A percentile compares a stretch with the other conserved stretches of the same genome.
These are phyloP conservation scores for Pachypeltis micranthus DNA, from an alignment of 1,140 invertebrate genomes.

Conservation along the genomic window DNA sequence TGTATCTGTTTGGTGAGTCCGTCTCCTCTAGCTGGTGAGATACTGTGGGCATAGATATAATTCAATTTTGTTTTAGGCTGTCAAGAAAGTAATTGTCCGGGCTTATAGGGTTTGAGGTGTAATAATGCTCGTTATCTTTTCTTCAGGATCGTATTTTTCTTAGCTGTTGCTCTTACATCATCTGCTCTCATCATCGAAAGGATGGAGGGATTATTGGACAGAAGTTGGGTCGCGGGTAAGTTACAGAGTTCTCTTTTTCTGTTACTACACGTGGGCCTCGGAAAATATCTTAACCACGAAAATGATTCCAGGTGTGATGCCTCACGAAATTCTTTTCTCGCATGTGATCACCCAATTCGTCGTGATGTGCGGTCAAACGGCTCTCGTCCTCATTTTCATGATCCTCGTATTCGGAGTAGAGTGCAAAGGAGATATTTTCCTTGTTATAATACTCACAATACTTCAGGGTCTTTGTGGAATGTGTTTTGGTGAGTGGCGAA, in stretches of 20 bases:
- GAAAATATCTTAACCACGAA: too few relatives aligned
- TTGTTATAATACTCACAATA: conserved; percentile 63
- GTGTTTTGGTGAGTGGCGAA: conserved; percentile 59
- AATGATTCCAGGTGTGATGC: conserved; percentile 40
- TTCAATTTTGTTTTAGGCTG: too few relatives aligned
- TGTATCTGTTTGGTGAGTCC: too few relatives aligned
- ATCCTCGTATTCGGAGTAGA: conserved; percentile 74
- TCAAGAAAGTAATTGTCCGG: too few relatives aligned
- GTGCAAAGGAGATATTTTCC: conserved; percentile 59
- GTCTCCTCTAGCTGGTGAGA: too few relatives aligned
- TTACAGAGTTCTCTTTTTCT: too few relatives aligned
- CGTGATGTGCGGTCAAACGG: conserved; percentile 73
- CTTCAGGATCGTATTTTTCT: conserved; percentile 82
- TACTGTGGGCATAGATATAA: too few relatives aligned
- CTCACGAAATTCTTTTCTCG: conserved; percentile 62
- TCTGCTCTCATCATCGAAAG: conserved; percentile 81
- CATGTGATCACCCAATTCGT: conserved; percentile 79
- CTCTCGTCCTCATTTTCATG: conserved; percentile 66
- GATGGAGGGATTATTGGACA: conserved; percentile 74
- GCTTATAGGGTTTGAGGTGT: too few relatives aligned
- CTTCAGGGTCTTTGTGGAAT: conserved; percentile 83
- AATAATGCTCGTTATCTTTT: too few relatives aligned
- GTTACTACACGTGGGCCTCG: too few relatives aligned
- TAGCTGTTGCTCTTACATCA: conserved; percentile 84
- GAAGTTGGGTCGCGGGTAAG: conserved; percentile 68